Evolutionary conservation across 2,888 invertebrate species (phyloP), one percentile per base, ranked within the genome.

Genomic region (Cataglyphis rosenhaueri): DNA sequence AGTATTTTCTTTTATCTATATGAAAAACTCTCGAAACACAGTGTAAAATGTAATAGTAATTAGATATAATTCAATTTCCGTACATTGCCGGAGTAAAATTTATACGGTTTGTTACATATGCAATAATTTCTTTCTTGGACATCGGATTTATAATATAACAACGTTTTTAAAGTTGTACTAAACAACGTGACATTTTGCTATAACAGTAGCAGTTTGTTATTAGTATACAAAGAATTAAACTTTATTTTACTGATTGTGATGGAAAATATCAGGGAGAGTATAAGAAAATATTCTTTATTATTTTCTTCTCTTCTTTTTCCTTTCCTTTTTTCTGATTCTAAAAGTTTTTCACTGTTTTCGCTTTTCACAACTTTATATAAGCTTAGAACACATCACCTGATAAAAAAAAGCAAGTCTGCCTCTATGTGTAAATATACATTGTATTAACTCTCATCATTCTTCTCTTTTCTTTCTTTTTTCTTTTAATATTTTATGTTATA

Each of bases 351-450:
- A 29, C 21, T 48, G 82, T 85, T 84, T 84, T 82, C 44, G 68
- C 68, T 87, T 86, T 44, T 86, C 82, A 85, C 52, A 55, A 68
- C 25, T 74, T 87, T 74, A 83, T 73, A 86, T 88, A 86, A 85
- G 66, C 44, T 48, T 65, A 73, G 59, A 38, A 25, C 15, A 75
- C 55, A 57, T 83, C 78, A 79, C 55, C 15, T 41, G 9, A 5
- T 59, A 18, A 15, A 32, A 59, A 59, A 52, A 55, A 44, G 12
- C 59, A n/a, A 79, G 25, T 59, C 21, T 15, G 32, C 32, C 4
- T 44, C 41, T 57, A 41, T 41, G 65, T 87, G 88, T 88, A 86
- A 83, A 88, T 87, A 84, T 85, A 79, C 41, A 61, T 78, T 61
- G 66, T 59, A 68, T 70, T 44, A 35, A 52, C 25, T 75, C 65